These are phyloP conservation scores for Zingel zingel DNA, from an alignment of 2,113 vertebrate species.

Conservation along the genomic window DNA sequence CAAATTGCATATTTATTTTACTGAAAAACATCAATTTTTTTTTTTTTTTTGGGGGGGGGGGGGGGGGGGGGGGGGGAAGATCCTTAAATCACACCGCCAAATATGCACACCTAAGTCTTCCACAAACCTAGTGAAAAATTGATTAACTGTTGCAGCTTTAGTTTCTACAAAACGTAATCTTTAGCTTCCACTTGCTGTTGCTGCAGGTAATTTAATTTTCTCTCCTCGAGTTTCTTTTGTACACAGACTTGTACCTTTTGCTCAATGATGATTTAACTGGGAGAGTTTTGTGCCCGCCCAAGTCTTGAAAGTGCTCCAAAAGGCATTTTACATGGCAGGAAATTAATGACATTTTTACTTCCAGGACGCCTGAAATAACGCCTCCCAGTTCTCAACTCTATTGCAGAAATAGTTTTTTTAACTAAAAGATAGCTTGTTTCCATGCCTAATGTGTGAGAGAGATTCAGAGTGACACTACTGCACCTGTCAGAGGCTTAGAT, in stretches of 20 bases:
- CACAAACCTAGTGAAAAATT: no score
- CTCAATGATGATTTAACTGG: not conserved
- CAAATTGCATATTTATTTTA: no score
- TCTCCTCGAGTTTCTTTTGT: not conserved
- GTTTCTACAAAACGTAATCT: not conserved
- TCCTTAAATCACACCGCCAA: no score
- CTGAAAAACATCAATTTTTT: no score
- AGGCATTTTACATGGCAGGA: constrained; percentile 18
- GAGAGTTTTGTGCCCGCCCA: not conserved
- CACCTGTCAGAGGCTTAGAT: constrained; percentile 48
- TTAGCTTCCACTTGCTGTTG: not conserved
- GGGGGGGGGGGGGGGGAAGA: no score
- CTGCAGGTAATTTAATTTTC: not conserved
- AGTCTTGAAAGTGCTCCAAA: not conserved
- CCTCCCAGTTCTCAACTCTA: constrained; percentile 2
- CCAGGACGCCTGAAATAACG: constrained; percentile 23
- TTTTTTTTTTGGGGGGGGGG: no score
- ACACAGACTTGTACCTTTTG: not conserved
- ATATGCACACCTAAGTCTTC: no score
- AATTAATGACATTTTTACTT: not conserved
- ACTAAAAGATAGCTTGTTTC: constrained; percentile 4
- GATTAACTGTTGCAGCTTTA: no score
- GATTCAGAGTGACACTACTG: constrained; percentile 10
- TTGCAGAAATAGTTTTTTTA: constrained; percentile 19
- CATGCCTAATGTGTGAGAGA: not conserved